Percentiles rank a stretch among this genome's conserved stretches.
Evolutionary conservation across 2,113 vertebrate species (phyloP).

Genomic region (Ceyx cyanopectus): DNA sequence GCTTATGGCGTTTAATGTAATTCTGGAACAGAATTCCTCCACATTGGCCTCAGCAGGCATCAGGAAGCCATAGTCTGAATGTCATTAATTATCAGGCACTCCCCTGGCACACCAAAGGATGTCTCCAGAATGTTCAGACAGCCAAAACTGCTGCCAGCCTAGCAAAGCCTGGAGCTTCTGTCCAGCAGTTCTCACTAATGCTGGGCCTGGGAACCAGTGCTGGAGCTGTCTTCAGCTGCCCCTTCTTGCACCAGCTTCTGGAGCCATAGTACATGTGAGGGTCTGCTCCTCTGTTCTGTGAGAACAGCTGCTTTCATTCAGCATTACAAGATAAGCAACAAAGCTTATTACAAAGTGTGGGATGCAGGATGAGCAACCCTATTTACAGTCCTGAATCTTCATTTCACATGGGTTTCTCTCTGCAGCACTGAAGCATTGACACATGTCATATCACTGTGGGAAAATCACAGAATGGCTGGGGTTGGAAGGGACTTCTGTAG

Average conservation of each 20-base stretch:
- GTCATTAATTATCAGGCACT: background rate
- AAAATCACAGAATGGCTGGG: background rate
- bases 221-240: background rate
- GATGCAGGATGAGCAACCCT: background rate
- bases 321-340: background rate
- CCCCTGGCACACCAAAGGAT: background rate
- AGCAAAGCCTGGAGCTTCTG: background rate
- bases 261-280: background rate
- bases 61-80: no score
- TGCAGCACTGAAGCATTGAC: background rate
- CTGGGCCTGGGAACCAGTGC: background rate
- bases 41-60: background rate
- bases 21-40: background rate
- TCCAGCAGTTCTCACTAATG: background rate
- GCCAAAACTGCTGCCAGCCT: background rate
- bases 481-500: background rate
- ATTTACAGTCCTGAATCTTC: background rate
- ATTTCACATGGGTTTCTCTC: background rate
- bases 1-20: background rate
- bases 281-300: background rate
- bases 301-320: background rate
- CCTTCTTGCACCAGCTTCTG: background rate
- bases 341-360: background rate
- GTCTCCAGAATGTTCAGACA: background rate
- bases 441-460: accelerated